phyloP scores from a whole-genome alignment of 37 sponge, comb jelly and placozoan species.

The Hormiphora californensis region DNA sequence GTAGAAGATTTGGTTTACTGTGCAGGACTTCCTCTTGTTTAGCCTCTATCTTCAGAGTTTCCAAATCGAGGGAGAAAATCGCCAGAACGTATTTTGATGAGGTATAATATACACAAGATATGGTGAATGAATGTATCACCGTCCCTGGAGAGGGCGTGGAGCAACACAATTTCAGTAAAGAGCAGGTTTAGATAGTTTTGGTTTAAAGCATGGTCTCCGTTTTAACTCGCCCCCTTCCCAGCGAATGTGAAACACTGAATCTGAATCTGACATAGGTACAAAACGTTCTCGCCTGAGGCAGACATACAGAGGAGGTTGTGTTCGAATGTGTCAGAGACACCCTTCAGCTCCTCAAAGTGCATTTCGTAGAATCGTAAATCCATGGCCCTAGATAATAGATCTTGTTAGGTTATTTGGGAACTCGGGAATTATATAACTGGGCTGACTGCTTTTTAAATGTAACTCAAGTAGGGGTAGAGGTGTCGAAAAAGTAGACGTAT shows the following conservation, averaged over 20 bases:
- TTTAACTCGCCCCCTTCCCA: neutral
- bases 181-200: neutral
- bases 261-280: too few species aligned
- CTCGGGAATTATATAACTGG: too few species aligned
- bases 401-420: too few species aligned
- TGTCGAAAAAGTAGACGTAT: too few species aligned
- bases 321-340: neutral
- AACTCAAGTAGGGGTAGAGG: too few species aligned
- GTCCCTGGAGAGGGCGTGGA: neutral
- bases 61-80: neutral
- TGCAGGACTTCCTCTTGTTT: slow-evolving; percentile 16
- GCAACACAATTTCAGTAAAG: neutral
- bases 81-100: neutral
- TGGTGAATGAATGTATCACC: neutral
- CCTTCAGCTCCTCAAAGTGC: slow-evolving; percentile 38
- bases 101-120: slow-evolving; percentile 1
- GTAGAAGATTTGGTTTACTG: slow-evolving; percentile 2
- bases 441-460: too few species aligned
- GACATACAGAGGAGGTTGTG: slow-evolving; percentile 22
- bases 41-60: neutral
- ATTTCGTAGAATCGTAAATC: slow-evolving; percentile 39
- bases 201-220: neutral
- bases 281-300: neutral
- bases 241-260: slow-evolving; percentile 5
- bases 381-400: neutral